These are phyloP conservation scores for Rhea americana DNA, from an alignment of 2,113 vertebrate species.

Conservation along the genomic window DNA sequence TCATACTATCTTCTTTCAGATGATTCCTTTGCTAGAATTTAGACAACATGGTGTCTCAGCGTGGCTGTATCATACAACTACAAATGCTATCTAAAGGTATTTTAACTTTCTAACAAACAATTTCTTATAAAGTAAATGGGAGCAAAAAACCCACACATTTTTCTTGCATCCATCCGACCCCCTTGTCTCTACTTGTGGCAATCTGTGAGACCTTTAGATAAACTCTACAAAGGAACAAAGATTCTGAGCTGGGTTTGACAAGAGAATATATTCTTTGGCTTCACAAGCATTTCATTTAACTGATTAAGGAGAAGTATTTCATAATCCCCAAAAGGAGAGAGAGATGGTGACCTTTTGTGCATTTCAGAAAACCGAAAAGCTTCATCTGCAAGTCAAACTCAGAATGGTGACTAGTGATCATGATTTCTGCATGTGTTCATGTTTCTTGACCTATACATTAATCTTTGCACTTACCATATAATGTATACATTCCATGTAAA, in stretches of 20 bases:
- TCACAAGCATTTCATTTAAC: neutral
- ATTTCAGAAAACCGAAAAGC: neutral
- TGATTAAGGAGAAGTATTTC: neutral
- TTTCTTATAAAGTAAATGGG: neutral
- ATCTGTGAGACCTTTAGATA: neutral
- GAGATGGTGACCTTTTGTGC: neutral
- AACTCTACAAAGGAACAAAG: neutral
- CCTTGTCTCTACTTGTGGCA: neutral
- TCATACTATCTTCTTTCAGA: neutral
- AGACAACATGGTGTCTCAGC: neutral
- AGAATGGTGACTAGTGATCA: neutral
- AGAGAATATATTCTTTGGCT: neutral
- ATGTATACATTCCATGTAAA: neutral
- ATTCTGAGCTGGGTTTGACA: neutral
- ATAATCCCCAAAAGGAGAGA: neutral
- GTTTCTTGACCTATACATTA: neutral
- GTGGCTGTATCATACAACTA: neutral
- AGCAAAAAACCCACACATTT: neutral
- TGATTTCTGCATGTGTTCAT: neutral
- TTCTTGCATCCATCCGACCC: neutral
- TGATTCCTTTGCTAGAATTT: neutral
- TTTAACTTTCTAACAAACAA: neutral
- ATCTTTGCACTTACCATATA: neutral
- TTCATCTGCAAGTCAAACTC: neutral
- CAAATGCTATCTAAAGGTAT: neutral